phyloP scores from a whole-genome alignment of 2,797 vertebrate genomes.

The Phalanger gymnotis region DNA sequence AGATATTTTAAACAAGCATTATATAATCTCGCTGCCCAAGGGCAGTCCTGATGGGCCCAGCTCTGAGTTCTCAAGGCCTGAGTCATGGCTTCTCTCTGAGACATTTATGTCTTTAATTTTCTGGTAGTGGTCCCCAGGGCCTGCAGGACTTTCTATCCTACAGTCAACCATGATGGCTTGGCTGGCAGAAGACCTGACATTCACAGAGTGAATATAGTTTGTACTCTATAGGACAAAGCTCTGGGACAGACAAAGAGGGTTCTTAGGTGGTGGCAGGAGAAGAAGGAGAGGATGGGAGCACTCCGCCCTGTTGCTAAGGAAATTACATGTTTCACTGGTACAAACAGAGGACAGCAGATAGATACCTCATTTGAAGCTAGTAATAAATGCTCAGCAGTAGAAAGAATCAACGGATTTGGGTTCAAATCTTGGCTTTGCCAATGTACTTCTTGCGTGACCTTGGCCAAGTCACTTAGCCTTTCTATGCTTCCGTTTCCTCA shows the following conservation, averaged over 20 bases:
- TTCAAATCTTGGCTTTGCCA: not conserved
- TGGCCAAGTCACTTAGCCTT: not conserved
- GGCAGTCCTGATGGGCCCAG: not conserved
- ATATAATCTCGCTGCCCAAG: conserved; percentile 13
- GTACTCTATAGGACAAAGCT: not conserved
- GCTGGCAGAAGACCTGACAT: not conserved
- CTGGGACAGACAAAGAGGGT: not conserved
- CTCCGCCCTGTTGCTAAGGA: too few relatives aligned
- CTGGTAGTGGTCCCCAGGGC: not conserved
- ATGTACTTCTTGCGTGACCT: not conserved
- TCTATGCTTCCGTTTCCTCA: not conserved
- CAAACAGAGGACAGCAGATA: not conserved
- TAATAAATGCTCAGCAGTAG: not conserved
- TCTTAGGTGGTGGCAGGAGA: not conserved
- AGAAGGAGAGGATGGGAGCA: not conserved
- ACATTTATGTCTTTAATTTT: not conserved
- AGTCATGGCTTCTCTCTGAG: not conserved
- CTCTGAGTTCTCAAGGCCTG: not conserved
- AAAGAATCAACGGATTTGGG: not conserved
- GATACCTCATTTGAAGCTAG: not conserved
- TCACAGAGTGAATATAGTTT: not conserved
- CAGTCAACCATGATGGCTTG: not conserved
- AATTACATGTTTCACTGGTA: not conserved
- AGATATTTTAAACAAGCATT: conserved; percentile 62
- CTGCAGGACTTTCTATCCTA: not conserved